Evolutionary conservation across 1,140 invertebrate species (phyloP).

Genomic region (Andricus grossulariae): DNA sequence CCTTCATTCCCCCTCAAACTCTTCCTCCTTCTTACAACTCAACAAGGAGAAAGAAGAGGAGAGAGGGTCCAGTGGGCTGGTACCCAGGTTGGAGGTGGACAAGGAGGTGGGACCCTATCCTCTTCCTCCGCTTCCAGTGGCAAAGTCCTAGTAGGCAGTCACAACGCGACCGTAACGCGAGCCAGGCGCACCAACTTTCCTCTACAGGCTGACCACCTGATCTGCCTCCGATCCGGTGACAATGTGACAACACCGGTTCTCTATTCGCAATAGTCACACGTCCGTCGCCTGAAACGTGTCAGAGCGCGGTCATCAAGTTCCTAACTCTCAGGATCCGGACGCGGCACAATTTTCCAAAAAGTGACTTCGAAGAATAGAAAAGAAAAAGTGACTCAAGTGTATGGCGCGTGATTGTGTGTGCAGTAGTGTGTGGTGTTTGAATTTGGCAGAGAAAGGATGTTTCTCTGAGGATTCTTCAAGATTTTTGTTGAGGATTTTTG

Average conservation of each 20-base stretch:
- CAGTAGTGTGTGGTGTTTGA: background rate
- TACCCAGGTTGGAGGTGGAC: conserved; percentile 74
- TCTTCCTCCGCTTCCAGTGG: conserved; percentile 68
- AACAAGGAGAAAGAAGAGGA: conserved; percentile 42
- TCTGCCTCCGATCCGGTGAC: conserved; percentile 45
- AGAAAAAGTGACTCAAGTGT: background rate
- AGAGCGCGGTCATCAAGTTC: conserved; percentile 25
- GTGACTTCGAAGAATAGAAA: background rate
- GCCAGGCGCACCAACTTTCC: conserved; percentile 59
- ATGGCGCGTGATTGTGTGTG: background rate
- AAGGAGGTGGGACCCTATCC: conserved; percentile 73
- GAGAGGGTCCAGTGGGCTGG: conserved; percentile 74
- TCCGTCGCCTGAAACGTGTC: background rate
- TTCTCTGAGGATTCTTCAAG: background rate
- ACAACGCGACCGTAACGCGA: conserved; percentile 73
- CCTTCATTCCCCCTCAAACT: background rate
- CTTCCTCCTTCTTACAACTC: background rate
- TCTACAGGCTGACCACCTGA: conserved; percentile 55
- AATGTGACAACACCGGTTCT: conserved; percentile 42
- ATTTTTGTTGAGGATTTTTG: background rate
- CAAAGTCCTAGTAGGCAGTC: conserved; percentile 72
- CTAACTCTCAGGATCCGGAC: background rate
- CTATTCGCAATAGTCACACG: background rate
- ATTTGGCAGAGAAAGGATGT: background rate
- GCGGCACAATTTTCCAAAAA: too few species aligned